phyloP scores from a whole-genome alignment of 2,888 invertebrate genomes.

The Diaphora mendica region DNA sequence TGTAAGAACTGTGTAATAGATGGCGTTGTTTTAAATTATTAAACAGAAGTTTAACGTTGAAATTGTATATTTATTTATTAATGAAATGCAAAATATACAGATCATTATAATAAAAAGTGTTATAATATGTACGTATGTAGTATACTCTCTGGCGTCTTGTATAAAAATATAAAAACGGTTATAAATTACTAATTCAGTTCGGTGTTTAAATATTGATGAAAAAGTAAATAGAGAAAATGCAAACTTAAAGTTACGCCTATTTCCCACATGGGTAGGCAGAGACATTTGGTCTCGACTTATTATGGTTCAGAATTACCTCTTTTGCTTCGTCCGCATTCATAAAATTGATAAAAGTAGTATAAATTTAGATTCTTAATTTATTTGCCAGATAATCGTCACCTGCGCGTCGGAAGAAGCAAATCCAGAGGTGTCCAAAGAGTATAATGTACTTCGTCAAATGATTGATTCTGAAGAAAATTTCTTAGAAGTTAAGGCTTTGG shows the following conservation, averaged over 20 bases:
- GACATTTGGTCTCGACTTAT: no score
- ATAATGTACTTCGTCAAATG: slow-evolving; percentile 94
- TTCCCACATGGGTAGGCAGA: no score
- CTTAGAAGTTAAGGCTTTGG: slow-evolving; percentile 95
- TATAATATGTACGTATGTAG: not conserved
- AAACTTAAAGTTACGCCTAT: no score
- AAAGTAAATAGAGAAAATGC: no score
- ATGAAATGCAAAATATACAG: not conserved
- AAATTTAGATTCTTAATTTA: not conserved
- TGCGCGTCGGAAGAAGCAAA: slow-evolving; percentile 95
- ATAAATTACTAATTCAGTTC: not conserved
- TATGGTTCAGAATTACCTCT: no score
- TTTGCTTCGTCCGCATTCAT: no score
- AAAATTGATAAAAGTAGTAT: not conserved
- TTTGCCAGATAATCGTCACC: slow-evolving; percentile 93
- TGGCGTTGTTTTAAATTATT: not conserved
- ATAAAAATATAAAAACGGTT: not conserved
- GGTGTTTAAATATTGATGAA: not conserved
- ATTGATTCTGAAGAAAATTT: slow-evolving; percentile 96
- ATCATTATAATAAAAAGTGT: not conserved
- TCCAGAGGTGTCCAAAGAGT: slow-evolving; percentile 94
- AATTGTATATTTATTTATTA: not conserved
- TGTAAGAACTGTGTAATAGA: not conserved
- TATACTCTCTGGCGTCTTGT: not conserved
- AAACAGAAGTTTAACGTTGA: not conserved